phyloP scores from a whole-genome alignment of 2,888 invertebrate genomes.

The Cosmorhoe ocellata region DNA sequence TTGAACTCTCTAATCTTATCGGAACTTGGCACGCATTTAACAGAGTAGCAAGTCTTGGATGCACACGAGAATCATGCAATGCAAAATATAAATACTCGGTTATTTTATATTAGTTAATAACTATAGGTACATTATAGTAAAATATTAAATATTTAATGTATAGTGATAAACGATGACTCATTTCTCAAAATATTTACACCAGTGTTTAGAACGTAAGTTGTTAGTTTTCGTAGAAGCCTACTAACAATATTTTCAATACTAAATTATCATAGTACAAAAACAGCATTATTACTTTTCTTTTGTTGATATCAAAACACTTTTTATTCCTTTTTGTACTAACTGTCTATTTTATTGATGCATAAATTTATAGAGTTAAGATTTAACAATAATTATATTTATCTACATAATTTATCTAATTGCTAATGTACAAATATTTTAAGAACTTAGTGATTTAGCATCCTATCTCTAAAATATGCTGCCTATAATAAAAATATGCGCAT shows the following conservation, averaged over 20 bases:
- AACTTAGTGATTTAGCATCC: constrained; percentile 48
- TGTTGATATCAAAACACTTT: constrained; percentile 2
- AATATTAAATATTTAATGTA: background rate
- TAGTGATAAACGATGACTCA: constrained; percentile 32
- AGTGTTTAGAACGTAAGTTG: constrained; percentile 25
- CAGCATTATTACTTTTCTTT: constrained; percentile 28
- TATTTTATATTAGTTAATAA: no score
- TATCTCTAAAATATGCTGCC: constrained; percentile 28
- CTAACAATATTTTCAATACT: constrained; percentile 3
- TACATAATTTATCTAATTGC: constrained; percentile 43
- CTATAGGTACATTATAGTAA: no score
- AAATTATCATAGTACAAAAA: constrained; percentile 35
- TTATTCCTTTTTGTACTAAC: constrained; percentile 42
- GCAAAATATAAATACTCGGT: no score
- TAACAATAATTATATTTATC: constrained; percentile 37
- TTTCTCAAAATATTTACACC: constrained; percentile 22
- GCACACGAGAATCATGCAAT: no score
- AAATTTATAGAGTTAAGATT: constrained; percentile 32
- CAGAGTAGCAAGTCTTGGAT: no score
- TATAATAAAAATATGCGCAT: constrained; percentile 22
- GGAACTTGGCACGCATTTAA: no score
- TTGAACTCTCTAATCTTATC: no score
- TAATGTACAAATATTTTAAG: constrained; percentile 63
- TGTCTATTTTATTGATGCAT: constrained; percentile 38
- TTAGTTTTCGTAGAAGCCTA: constrained; percentile 4